Base-by-base conservation (phyloP, 2,113 vertebrate species). In the Australoheros scitulus region DNA sequence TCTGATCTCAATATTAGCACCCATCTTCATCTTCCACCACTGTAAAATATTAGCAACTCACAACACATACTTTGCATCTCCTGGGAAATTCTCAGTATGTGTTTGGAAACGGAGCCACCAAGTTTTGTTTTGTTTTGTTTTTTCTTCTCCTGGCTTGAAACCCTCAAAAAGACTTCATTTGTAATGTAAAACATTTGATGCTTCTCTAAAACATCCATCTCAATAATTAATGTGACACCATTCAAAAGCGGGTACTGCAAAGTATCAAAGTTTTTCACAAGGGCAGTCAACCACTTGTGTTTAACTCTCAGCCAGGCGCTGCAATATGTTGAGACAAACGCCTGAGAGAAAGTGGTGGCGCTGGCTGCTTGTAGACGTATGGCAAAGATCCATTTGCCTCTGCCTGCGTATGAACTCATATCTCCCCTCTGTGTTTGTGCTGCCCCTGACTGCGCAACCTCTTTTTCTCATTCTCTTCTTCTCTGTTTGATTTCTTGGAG, bases 401-500 rank as follows among this genome's bases (percentile, higher is more conserved):
- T 9, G 55, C 57, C 43, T 68, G 77, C 76, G 18, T 91, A 77
- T 89, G 79, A 89, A 84, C 82, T 83, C 76, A 7, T 18, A 50
- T 76, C 82, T 61, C 50, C 65, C 41, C 64, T 76, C 65, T 17
- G 64, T 88, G 85, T 92, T 93, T 88, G 80, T 26, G 63, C 76
- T 75, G 55, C 87, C 87, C 87, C 89, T 85, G 43, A 14, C 88
- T 82, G 82, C 14, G 77, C 82, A 83, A 72, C 85, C 89, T 86
- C 89, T 64, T 87, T 91, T 81, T 65, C 87, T 82, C 80, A 61
- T 82, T 81, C 89, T 86, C 82, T 76, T 83, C 80, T 80, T 41
- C 89, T 65, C 81, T 34, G 87, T 93, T 92, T 92, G 90, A 92
- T 90, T 91, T 88, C 77, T 90, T 80, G 1, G 58, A 82, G 89